phyloP scores from a whole-genome alignment of 2,797 vertebrate species.

The Alauda arvensis region DNA sequence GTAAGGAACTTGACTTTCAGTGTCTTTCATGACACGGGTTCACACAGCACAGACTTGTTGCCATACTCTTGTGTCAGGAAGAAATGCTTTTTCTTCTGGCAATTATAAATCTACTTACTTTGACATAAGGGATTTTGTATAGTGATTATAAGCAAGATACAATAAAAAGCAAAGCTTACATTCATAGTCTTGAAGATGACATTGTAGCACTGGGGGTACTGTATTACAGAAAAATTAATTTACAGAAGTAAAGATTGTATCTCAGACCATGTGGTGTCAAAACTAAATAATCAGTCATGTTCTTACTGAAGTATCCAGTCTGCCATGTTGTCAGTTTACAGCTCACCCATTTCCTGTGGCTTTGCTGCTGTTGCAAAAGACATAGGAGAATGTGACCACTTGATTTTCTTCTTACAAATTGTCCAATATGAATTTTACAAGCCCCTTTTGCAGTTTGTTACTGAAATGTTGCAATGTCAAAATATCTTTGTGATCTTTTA shows the following conservation, averaged over 20 bases:
- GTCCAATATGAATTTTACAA: not conserved
- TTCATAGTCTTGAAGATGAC: not conserved
- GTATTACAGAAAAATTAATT: not conserved
- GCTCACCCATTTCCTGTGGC: not conserved
- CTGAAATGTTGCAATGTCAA: not conserved
- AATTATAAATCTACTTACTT: not conserved
- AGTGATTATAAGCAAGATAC: not conserved
- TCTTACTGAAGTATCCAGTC: not conserved
- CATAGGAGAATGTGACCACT: not conserved
- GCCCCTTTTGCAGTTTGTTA: not conserved
- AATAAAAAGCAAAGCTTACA: not conserved
- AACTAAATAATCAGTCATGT: not conserved
- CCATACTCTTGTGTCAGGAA: not conserved
- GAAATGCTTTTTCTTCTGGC: not conserved
- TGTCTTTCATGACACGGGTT: not conserved
- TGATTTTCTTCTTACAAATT: not conserved
- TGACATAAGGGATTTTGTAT: not conserved
- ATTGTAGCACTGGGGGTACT: not conserved
- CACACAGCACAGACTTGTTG: accelerated
- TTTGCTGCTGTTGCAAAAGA: not conserved
- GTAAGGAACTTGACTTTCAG: not conserved
- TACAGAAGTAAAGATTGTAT: not conserved
- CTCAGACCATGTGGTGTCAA: not conserved
- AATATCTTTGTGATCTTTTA: constrained; percentile 4
- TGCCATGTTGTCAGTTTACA: not conserved